Base-by-base conservation (phyloP, 2,797 vertebrate species). In the Labeo calbasu region DNA sequence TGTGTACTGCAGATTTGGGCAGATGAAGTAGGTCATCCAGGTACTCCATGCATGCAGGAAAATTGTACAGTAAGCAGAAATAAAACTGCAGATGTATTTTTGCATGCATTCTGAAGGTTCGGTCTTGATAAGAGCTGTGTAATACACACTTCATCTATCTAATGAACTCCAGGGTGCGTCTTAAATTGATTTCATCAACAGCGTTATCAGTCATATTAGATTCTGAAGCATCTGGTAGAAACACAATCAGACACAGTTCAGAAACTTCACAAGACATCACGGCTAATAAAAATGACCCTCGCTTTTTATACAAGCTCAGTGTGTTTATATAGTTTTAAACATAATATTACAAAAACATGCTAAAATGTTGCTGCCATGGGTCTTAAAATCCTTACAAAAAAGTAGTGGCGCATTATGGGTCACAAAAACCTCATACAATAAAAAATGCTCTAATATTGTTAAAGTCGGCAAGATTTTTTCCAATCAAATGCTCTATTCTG, bases 131-230 rank as follows among this genome's bases (percentile, higher is more conserved):
- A 69, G 66, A 59, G n/a, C 57, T 59, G 23, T 55, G 50, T n/a
- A 57, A 63, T 77, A 70, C 79, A 76, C 73, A 69, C 79, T 66
- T 57, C 73, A 85, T 86, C 79, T 73, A 80, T 59, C 82, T 83
- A 87, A 87, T 83, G 71, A 84, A 80, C 84, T 87, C 84, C 88
- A 84, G 86, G 82, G 84, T 48, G 79, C 76, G 61, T 70, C 81
- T 81, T 78, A 87, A 86, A 89, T 85, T 79, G 79, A 85, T 89
- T 89, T 87, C 86, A 87, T 88, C 88, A 87, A 32, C 84, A 77
- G 69, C 55, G 82, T 87, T 87, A 86, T 87, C 79, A 80, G 84
- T 86, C 78, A 75, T 87, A 86, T 87, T 87, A 81, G 84, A 76
- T 36, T 81, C 19, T 82, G 77, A 53, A 69, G 73, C 81, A 82